Conservation (phyloP, 2,797 vertebrate genomes). For the Clarias laeviceps region DNA sequence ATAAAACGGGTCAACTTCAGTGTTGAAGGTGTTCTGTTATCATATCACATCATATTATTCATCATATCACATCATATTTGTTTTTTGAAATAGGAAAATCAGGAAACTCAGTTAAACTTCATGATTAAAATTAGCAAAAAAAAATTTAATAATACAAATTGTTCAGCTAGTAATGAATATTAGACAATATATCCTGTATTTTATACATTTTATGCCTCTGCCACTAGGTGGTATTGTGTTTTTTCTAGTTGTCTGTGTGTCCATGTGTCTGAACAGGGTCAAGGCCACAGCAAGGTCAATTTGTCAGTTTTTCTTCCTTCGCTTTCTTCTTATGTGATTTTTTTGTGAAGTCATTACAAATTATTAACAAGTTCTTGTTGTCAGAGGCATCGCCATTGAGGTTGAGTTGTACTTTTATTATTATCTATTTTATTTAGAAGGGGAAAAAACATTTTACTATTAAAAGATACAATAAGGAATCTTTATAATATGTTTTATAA, state of each 20-base stretch:
- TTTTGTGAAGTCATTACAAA: background rate
- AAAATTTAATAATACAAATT: background rate
- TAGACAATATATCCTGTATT: background rate
- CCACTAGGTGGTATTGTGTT: background rate
- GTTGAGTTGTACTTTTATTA: background rate
- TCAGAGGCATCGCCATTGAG: background rate
- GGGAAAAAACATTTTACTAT: background rate
- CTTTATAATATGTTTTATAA: background rate
- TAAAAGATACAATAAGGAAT: background rate
- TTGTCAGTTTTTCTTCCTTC: background rate
- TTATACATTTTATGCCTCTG: background rate
- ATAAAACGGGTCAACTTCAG: too few relatives aligned
- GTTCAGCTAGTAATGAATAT: background rate
- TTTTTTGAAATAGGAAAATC: background rate
- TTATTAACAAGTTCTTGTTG: too few relatives aligned
- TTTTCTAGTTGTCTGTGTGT: background rate
- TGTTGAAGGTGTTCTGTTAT: too few relatives aligned
- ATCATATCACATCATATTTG: background rate
- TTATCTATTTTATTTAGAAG: background rate
- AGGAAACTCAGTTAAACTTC: background rate
- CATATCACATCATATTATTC: too few relatives aligned
- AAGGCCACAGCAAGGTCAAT: constrained; percentile 16
- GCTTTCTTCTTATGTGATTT: background rate
- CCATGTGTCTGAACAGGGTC: background rate
- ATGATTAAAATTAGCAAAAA: background rate